These are phyloP conservation scores for Cromileptes altivelis DNA, from an alignment of 2,113 vertebrate species.

Conservation along the genomic window DNA sequence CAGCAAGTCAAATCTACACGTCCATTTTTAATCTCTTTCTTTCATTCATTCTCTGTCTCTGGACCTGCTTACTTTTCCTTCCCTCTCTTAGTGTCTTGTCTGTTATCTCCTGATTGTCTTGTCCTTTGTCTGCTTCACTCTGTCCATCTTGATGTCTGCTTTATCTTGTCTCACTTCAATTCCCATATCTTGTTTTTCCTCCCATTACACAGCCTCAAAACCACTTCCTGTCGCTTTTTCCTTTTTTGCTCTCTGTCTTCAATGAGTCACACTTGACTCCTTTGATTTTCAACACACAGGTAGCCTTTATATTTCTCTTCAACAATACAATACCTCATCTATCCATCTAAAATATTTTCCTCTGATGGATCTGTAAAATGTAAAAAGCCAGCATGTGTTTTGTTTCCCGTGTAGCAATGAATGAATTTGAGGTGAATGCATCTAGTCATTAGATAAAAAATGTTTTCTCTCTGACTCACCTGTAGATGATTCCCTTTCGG, in stretches of 20 bases:
- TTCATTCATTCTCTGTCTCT: slow-evolving; percentile 6
- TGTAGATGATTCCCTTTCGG: slow-evolving; percentile 96
- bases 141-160: background rate
- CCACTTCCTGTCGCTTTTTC: background rate
- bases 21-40: slow-evolving; percentile 1
- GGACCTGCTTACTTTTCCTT: background rate
- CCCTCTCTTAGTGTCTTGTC: background rate
- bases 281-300: background rate
- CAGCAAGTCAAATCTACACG: slow-evolving; percentile 2
- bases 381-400: background rate
- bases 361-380: background rate
- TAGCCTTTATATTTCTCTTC: background rate
- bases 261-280: background rate
- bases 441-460: background rate
- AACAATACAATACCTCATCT: background rate
- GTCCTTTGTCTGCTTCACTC: slow-evolving; percentile 10
- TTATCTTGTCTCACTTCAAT: background rate
- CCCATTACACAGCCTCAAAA: background rate
- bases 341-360: background rate
- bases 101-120: background rate
- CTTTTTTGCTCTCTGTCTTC: background rate
- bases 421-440: background rate
- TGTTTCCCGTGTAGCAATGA: background rate
- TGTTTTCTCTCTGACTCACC: slow-evolving; percentile 74
- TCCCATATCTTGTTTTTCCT: background rate